These are phyloP conservation scores for Drosophila saltans DNA, from an alignment of 1,140 invertebrate species.

Conservation along the genomic window DNA sequence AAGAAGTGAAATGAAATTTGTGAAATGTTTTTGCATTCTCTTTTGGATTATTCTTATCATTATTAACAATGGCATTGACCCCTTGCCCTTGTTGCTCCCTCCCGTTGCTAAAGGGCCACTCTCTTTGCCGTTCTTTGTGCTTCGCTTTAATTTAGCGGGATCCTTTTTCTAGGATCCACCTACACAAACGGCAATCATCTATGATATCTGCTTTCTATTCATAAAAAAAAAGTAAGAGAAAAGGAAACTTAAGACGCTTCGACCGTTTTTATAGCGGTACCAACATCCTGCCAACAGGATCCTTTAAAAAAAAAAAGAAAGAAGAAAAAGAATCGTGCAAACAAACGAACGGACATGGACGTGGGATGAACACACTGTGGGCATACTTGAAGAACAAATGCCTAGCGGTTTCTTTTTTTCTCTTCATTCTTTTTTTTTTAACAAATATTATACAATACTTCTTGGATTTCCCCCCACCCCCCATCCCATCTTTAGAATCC, in stretches of 20 bases:
- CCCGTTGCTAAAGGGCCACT: too few relatives aligned
- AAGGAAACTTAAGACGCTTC: conserved; percentile 73
- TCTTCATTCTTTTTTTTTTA: conserved; percentile 33
- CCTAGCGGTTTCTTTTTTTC: conserved; percentile 66
- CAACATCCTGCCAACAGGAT: conserved; percentile 66
- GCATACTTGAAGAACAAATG: conserved; percentile 66
- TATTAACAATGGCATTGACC: conserved; percentile 36
- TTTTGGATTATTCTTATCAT: background rate
- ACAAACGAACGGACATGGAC: conserved; percentile 52
- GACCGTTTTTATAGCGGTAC: conserved; percentile 77
- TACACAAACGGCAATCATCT: conserved; percentile 45
- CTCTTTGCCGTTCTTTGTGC: background rate
- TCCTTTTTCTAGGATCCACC: conserved; percentile 48
- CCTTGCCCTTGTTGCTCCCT: background rate
- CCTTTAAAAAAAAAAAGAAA: conserved; percentile 30
- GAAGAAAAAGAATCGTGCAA: conserved; percentile 21
- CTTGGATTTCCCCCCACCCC: conserved; percentile 41
- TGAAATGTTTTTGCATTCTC: background rate
- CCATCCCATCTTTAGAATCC: conserved; percentile 19
- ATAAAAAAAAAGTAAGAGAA: conserved; percentile 31
- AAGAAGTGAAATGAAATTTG: too few relatives aligned
- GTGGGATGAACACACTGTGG: conserved; percentile 42
- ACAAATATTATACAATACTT: conserved; percentile 67
- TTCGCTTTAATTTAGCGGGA: conserved; percentile 6
- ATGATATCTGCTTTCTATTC: conserved; percentile 62